Base-by-base conservation (phyloP, 2,888 invertebrate species). In the Pandemis corylana region DNA sequence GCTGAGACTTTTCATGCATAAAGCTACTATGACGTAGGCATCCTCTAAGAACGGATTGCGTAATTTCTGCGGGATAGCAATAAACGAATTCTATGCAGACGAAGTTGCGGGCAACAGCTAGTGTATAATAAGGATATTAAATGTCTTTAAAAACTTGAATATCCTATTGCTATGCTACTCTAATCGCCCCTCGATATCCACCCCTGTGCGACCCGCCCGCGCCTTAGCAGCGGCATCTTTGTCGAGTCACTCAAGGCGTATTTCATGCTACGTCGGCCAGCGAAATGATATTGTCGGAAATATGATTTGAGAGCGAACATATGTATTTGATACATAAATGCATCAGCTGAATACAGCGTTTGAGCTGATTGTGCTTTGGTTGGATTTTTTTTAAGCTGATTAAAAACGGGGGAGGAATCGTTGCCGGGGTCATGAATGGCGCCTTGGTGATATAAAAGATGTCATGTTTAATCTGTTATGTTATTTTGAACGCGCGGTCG, bases 231-330 rank as follows among this genome's bases (percentile, higher is more conserved):
- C 85, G 86, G 89, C 89, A 88, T 91, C 91, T 92, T 92, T 90
- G 94, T 87, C 90, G 91, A 94, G 92, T 94, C 94, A 94, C 92
- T 94, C 94, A 90, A 84, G 91, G 87, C 92, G 93, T 93, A 94
- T 94, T 94, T 93, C 93, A 94, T 92, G 94, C 89, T 91, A 93
- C 94, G 94, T 92, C 94, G 90, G 89, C 92, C 90, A 89, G 86
- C 89, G 88, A 91, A 92, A 94, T 93, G 92, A 94, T 94, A 93
- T 92, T 93, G 93, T 92, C 87, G 89, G 87, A 87, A 89, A 91
- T 93, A 92, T 92, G 93, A 93, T 93, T 92, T 90, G 89, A 86
- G 88, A 85, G 81, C 82, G 89, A 89, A 91, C 92, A 92, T 92
- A 93, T 92, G 88, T 91, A 91, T 92, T 91, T 91, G 89, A 87